Evolutionary conservation across 2,113 vertebrate genomes (phyloP).

Genomic region (Notechis scutatus): DNA sequence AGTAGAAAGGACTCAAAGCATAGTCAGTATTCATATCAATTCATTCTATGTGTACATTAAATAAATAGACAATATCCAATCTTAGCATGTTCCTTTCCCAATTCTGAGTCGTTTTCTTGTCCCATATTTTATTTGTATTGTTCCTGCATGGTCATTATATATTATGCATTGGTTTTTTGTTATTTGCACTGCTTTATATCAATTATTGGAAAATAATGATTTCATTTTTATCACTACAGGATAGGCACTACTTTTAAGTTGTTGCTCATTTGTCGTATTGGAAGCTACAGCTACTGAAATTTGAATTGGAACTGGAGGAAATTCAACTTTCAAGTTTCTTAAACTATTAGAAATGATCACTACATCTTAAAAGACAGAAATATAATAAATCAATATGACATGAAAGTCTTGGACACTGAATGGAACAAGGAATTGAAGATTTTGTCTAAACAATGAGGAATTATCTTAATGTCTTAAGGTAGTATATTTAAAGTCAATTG

Average conservation of each 20-base stretch:
- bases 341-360: neutral
- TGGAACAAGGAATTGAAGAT: neutral
- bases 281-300: neutral
- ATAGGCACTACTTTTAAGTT: neutral
- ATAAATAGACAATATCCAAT: neutral
- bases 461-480: neutral
- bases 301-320: neutral
- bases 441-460: neutral
- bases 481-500: neutral
- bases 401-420: neutral
- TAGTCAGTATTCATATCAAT: neutral
- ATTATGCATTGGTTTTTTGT: neutral
- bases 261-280: neutral
- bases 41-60: neutral
- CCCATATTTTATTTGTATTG: neutral
- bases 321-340: neutral
- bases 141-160: neutral
- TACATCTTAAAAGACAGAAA: neutral
- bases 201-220: neutral
- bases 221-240: neutral
- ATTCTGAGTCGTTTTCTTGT: neutral
- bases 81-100: neutral
- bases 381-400: neutral
- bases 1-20: neutral
- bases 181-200: neutral